Conservation (phyloP, 2,113 vertebrate species). For the Cebus imitator region DNA sequence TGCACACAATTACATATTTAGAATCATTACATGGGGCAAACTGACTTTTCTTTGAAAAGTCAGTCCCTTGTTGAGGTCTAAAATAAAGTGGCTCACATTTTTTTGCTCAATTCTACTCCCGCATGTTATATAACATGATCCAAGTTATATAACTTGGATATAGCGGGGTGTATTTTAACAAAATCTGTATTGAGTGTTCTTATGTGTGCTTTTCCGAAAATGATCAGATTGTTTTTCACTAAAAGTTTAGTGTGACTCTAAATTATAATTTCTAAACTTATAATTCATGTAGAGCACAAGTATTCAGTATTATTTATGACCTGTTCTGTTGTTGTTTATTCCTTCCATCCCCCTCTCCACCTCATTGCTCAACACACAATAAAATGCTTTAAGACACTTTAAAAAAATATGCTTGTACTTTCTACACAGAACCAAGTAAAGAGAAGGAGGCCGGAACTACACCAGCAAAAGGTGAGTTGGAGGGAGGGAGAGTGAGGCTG, state of each 20-base stretch:
- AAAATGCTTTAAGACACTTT: constrained; percentile 74
- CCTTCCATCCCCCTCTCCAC: neutral
- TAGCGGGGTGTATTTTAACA: neutral
- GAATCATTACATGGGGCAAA: neutral
- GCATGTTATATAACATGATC: neutral
- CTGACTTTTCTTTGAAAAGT: neutral
- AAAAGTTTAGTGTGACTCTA: neutral
- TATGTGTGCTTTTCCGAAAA: neutral
- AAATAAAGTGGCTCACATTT: neutral
- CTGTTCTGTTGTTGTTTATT: neutral
- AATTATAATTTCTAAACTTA: neutral
- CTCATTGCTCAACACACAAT: constrained; percentile 10
- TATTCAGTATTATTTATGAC: neutral
- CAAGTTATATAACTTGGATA: no score
- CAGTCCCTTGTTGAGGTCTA: neutral
- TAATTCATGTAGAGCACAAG: neutral
- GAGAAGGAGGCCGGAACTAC: constrained; percentile 75
- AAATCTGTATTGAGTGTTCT: neutral
- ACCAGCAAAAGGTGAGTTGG: constrained; percentile 85
- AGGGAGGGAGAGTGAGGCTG: neutral
- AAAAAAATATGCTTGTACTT: constrained; percentile 83
- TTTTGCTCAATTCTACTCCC: neutral
- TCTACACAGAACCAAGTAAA: constrained; percentile 84
- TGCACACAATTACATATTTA: neutral
- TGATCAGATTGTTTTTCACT: neutral